These are phyloP conservation scores for Troilus luridus DNA, from an alignment of 2,888 invertebrate genomes.

Conservation along the genomic window DNA sequence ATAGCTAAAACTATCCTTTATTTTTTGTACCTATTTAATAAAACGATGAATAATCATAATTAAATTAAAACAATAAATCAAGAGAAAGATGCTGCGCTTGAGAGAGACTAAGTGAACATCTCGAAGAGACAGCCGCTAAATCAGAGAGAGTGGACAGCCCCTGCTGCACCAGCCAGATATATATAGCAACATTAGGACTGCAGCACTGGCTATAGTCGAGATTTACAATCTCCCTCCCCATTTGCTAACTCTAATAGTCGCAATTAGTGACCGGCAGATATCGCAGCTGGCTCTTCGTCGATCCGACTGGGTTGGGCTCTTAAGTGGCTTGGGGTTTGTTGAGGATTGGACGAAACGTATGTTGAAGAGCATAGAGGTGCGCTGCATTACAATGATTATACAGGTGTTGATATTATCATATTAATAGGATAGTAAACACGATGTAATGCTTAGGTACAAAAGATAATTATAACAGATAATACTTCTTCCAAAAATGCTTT, in stretches of 20 bases:
- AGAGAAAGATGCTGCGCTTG: neutral
- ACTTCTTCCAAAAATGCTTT: too few species aligned
- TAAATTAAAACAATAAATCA: neutral
- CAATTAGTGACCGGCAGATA: conserved; percentile 36
- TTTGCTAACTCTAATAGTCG: neutral
- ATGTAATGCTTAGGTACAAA: too few species aligned
- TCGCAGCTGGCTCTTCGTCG: neutral
- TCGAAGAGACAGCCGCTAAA: neutral
- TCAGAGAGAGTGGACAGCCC: neutral
- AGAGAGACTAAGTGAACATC: neutral
- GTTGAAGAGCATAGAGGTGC: too few species aligned
- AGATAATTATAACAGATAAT: too few species aligned
- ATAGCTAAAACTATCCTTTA: too few species aligned
- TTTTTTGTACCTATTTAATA: too few species aligned
- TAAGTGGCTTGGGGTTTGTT: too few species aligned
- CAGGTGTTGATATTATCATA: too few species aligned
- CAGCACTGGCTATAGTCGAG: neutral
- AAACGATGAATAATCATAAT: too few species aligned
- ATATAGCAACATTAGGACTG: neutral
- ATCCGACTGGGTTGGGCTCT: neutral
- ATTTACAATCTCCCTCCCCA: neutral
- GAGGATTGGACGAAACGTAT: too few species aligned
- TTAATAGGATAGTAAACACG: too few species aligned
- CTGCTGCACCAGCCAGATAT: neutral
- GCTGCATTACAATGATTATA: too few species aligned